Base-by-base conservation (phyloP, 2,888 invertebrate species). In the Hemistola chrysoprasaria region DNA sequence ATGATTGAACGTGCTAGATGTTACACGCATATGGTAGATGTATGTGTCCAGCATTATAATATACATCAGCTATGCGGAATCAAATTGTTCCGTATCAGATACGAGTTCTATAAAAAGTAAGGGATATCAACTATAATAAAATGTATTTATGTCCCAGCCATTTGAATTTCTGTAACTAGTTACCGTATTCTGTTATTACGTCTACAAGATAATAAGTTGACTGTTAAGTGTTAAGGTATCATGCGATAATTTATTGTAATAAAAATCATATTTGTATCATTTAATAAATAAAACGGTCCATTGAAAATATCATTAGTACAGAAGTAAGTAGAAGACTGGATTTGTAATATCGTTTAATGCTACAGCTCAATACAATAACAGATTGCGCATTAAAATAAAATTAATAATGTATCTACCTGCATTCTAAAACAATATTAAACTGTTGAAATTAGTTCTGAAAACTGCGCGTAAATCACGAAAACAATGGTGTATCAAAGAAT, bases 11-110 rank as follows among this genome's bases (percentile, higher is more conserved):
- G 38, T 42, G 46, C 44, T 42, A 26, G 27, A 30, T 52, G 27
- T 27, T 23, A 27, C 41, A 52, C 50, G 40, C 42, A 38, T 53
- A 56, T 44, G 49, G 49, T 36, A 16, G 9, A 26, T 10, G 52
- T 64, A 57, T 68, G 67, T 63, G 65, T 50, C 62, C 54, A 56
- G 65, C 58, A 63, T 38, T 67, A 68, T 63, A 50, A 55, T 60
- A 56, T 51, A 50, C 42, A 51, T 53, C 47, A 56, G 58, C 62
- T 65, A 73, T 70, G 71, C 71, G 76, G 76, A 76, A 77, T 62
- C 50, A 40, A 50, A 52, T n/a, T 53, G 59, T 62, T 62, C 65
- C 66, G 64, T 51, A 64, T 72, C 61, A 51, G 59, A 49, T 50
- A 37, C 26, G 50, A 41, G 32, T 49, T 53, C 53, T 54, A 47